Percentiles rank a stretch among this genome's conserved stretches.
Conservation (phyloP, 2,113 vertebrate genomes). For the Rhea pennata region DNA sequence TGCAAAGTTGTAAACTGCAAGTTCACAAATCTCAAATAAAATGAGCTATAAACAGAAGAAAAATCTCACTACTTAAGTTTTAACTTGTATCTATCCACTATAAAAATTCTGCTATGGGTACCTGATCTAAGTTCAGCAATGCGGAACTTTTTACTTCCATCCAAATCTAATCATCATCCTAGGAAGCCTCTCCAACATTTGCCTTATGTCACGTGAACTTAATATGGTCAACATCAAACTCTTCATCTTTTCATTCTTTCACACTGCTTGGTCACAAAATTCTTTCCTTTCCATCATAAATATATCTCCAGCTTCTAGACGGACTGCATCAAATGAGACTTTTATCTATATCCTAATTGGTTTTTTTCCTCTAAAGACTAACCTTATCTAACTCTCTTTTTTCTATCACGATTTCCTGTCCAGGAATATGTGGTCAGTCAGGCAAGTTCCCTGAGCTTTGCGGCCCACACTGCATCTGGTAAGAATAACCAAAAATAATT, state of each 20-base stretch:
- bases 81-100: neutral
- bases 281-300: neutral
- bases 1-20: neutral
- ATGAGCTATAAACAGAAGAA: neutral
- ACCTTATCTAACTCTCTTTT: neutral
- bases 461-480: neutral
- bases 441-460: neutral
- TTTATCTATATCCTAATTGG: neutral
- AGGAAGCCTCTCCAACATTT: neutral
- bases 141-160: neutral
- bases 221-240: neutral
- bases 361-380: neutral
- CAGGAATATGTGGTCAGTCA: neutral
- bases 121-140: neutral
- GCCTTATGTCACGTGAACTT: neutral
- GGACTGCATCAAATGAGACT: neutral
- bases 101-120: neutral
- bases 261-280: neutral
- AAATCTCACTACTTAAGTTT: neutral
- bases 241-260: neutral
- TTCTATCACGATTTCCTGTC: neutral
- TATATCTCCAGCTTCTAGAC: neutral
- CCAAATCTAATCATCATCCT: neutral
- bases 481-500: neutral
- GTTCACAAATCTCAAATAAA: neutral